Conservation (phyloP, 2,888 invertebrate species). For the Drosophila meridiana region DNA sequence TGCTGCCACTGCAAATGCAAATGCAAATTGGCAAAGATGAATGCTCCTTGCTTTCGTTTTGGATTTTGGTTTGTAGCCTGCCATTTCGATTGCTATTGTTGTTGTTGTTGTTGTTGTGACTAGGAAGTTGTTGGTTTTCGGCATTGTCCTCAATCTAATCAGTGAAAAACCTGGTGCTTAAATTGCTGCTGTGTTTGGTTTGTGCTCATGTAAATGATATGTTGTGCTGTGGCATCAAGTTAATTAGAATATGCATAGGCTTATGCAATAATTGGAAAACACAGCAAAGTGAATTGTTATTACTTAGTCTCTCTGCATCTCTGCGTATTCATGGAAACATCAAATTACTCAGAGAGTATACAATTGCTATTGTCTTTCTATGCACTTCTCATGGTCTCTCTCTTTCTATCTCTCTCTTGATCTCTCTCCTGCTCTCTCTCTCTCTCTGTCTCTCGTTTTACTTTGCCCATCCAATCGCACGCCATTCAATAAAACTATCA, state of each 20-base stretch:
- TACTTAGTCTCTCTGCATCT: neutral
- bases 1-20: conserved; percentile 42
- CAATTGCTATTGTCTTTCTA: neutral
- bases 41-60: conserved; percentile 37
- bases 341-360: neutral
- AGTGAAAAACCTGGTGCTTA: conserved; percentile 15
- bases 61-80: conserved; percentile 29
- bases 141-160: conserved; percentile 31
- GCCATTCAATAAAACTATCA: conserved; percentile 4
- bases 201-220: neutral
- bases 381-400: neutral
- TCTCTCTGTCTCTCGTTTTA: neutral
- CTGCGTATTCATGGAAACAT: neutral
- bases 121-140: conserved; percentile 7
- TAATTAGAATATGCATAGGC: conserved; percentile 3
- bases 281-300: neutral
- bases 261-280: neutral
- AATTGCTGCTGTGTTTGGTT: conserved; percentile 3
- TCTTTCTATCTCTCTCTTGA: neutral
- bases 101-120: neutral
- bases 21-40: conserved; percentile 74
- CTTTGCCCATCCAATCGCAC: conserved; percentile 1
- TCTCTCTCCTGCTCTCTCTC: neutral
- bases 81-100: neutral
- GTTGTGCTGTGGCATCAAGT: neutral